Percentiles rank a stretch among this genome's conserved stretches.
Evolutionary conservation across 1,140 invertebrate species (phyloP).

Genomic region (Lasioglossum baleicum): DNA sequence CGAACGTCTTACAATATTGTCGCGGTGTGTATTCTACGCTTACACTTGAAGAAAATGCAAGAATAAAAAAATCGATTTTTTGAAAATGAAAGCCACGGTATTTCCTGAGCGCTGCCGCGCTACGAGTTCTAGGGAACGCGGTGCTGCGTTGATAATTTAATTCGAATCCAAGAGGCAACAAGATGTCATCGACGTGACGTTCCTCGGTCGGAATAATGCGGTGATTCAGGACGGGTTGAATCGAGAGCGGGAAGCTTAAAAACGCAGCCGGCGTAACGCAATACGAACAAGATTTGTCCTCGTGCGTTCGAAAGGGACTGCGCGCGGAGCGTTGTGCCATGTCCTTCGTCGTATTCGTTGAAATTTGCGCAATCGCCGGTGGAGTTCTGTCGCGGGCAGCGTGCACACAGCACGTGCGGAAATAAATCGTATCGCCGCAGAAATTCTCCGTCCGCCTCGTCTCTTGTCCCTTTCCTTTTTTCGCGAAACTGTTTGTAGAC

Average conservation of each 20-base stretch:
- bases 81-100: too few relatives aligned
- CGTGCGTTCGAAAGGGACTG: slow-evolving; percentile 61
- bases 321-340: slow-evolving; percentile 25
- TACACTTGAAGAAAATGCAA: too few relatives aligned
- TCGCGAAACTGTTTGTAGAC: too few relatives aligned
- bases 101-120: too few relatives aligned
- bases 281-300: slow-evolving; percentile 52
- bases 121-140: background rate
- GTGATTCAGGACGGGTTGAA: slow-evolving; percentile 29
- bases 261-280: slow-evolving; percentile 37
- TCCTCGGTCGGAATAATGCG: slow-evolving; percentile 8
- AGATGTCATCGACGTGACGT: slow-evolving; percentile 1
- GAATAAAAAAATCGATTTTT: too few relatives aligned
- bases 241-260: slow-evolving; percentile 47
- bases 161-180: background rate
- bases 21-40: too few relatives aligned
- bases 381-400: slow-evolving; percentile 33
- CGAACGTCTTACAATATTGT: too few relatives aligned
- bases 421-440: slow-evolving; percentile 28
- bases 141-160: background rate
- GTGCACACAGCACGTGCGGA: slow-evolving; percentile 32
- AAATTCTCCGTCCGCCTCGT: background rate
- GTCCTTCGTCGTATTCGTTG: slow-evolving; percentile 65
- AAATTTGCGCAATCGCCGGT: slow-evolving; percentile 56
- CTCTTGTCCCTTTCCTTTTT: background rate